A percentile compares a stretch with the other conserved stretches of the same genome.
phyloP scores from a whole-genome alignment of 1,140 invertebrate genomes.

The Platyscapa corneri region DNA sequence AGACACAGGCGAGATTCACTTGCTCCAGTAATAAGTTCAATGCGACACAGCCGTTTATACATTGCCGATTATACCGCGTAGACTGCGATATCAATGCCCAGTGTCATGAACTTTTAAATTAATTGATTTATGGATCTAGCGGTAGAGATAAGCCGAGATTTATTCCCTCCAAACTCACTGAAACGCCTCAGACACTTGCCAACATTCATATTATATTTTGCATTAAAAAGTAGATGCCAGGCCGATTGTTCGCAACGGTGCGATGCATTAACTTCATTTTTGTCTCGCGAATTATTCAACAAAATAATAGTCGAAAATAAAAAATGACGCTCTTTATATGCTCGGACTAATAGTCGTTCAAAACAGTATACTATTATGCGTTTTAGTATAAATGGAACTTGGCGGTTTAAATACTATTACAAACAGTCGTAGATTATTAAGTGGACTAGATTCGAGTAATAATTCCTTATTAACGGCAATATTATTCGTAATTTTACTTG shows the following conservation, averaged over 20 bases:
- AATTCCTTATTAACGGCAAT: too few relatives aligned
- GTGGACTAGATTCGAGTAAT: background rate
- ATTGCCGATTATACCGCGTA: slow-evolving; percentile 20
- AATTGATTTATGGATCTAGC: slow-evolving; percentile 49
- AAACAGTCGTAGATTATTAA: background rate
- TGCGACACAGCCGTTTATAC: slow-evolving; percentile 44
- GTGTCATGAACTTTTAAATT: slow-evolving; percentile 44
- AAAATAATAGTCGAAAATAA: background rate
- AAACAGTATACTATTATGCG: background rate
- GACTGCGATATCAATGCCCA: slow-evolving; percentile 27
- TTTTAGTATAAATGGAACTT: background rate
- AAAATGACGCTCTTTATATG: background rate
- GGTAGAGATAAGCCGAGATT: slow-evolving; percentile 24
- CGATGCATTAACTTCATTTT: background rate
- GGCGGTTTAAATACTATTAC: background rate
- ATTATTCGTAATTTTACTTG: too few relatives aligned
- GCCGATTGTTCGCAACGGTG: too few relatives aligned
- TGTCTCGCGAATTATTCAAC: background rate
- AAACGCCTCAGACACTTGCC: background rate
- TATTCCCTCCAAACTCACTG: slow-evolving; percentile 23
- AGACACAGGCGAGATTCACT: slow-evolving; percentile 35
- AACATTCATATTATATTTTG: background rate
- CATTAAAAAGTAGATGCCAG: background rate
- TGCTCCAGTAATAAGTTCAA: slow-evolving; percentile 37
- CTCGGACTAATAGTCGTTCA: background rate